These are phyloP conservation scores for Lampris incognitus DNA, from an alignment of 2,113 vertebrate genomes.

Conservation along the genomic window DNA sequence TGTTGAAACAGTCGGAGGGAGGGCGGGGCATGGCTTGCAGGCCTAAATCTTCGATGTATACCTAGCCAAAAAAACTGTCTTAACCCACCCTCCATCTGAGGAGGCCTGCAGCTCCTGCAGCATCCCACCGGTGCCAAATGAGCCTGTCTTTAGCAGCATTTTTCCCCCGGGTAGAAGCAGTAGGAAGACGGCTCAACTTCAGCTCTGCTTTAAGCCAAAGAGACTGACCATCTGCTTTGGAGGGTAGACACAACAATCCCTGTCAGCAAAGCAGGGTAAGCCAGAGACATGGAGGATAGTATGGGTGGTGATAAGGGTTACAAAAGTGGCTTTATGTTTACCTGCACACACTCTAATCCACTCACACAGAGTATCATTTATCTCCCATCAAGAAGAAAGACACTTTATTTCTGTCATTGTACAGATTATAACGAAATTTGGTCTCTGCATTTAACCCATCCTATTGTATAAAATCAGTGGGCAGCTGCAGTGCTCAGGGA, in stretches of 20 bases:
- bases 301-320: neutral
- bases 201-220: conserved; percentile 49
- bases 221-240: conserved; percentile 71
- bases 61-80: conserved; percentile 43
- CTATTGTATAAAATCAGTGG: too few relatives aligned
- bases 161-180: conserved; percentile 50
- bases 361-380: conserved; percentile 1
- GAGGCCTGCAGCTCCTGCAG: conserved; percentile 41
- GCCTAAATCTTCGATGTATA: conserved; percentile 29
- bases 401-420: too few relatives aligned
- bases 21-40: conserved; percentile 40
- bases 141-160: conserved; percentile 49
- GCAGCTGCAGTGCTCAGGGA: too few relatives aligned
- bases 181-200: conserved; percentile 52
- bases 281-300: neutral
- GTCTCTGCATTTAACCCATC: too few relatives aligned
- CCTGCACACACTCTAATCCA: neutral
- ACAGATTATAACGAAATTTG: too few relatives aligned
- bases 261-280: conserved; percentile 27
- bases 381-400: neutral
- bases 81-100: conserved; percentile 39
- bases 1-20: conserved; percentile 45
- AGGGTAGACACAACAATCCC: conserved; percentile 50
- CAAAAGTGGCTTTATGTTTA: neutral
- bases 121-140: conserved; percentile 53